A percentile compares a stretch with the other conserved stretches of the same genome.
Conservation (phyloP, 2,888 invertebrate genomes). For the Euclidia mi region DNA sequence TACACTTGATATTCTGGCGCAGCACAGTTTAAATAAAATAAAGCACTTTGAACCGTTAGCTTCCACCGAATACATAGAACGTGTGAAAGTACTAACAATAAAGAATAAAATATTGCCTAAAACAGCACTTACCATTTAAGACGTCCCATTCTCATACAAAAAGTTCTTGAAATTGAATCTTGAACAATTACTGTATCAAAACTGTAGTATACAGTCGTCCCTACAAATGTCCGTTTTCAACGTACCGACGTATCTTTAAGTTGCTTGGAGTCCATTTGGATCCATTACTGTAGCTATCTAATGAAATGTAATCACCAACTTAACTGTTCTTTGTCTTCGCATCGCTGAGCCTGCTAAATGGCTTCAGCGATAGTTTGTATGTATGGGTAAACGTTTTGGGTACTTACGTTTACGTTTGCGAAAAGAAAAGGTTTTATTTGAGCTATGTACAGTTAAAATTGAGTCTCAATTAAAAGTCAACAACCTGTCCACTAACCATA, state of each 20-base stretch:
- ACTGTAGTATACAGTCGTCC: slow-evolving; percentile 10
- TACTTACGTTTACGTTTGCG: not conserved
- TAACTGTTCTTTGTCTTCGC: slow-evolving; percentile 51
- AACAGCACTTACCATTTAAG: too few relatives aligned
- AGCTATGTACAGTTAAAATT: too few relatives aligned
- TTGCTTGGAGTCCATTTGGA: slow-evolving; percentile 56
- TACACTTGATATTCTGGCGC: too few relatives aligned
- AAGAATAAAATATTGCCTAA: too few relatives aligned
- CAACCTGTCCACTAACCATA: too few relatives aligned
- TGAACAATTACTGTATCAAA: slow-evolving; percentile 4
- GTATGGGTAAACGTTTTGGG: not conserved
- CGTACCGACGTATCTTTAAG: slow-evolving; percentile 53
- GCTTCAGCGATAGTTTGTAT: not conserved
- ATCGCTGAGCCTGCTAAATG: slow-evolving; percentile 31
- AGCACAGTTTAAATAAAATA: too few relatives aligned
- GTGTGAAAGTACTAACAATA: too few relatives aligned
- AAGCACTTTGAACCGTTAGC: too few relatives aligned
- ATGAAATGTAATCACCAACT: slow-evolving; percentile 64
- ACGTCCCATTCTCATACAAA: too few relatives aligned
- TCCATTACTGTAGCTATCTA: slow-evolving; percentile 60
- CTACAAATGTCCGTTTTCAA: slow-evolving; percentile 20
- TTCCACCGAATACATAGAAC: too few relatives aligned
- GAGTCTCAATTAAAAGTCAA: too few relatives aligned
- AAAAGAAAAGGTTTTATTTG: too few relatives aligned
- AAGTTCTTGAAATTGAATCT: not conserved